Evolutionary conservation across 1,140 invertebrate species (phyloP).

Genomic region (Zaprionus camerounensis): DNA sequence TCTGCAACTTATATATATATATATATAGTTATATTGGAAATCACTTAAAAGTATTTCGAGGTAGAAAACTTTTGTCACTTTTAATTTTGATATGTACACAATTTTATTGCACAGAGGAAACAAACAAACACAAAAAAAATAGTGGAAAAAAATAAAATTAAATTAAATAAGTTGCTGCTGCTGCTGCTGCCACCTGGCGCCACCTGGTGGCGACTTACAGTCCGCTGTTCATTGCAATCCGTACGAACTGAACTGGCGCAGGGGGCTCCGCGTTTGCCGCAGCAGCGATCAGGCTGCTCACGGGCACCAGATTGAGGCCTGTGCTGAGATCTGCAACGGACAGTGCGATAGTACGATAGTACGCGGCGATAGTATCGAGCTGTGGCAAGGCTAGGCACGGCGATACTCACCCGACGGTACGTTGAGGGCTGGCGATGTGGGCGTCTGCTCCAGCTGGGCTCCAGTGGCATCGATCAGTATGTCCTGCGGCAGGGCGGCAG

Average conservation of each 20-base stretch:
- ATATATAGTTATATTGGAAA: too few species aligned
- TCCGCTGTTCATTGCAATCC: conserved; percentile 74
- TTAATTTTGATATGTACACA: background rate
- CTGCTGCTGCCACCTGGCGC: conserved; percentile 15
- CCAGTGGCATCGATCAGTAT: conserved; percentile 27
- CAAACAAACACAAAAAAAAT: conserved; percentile 7
- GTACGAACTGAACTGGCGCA: conserved; percentile 67
- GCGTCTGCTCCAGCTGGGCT: conserved; percentile 3
- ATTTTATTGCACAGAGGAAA: conserved; percentile 14
- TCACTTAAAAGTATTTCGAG: background rate
- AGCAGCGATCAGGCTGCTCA: conserved; percentile 67
- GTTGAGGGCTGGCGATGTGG: conserved; percentile 43
- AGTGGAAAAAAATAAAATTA: conserved; percentile 22
- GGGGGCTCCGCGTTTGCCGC: conserved; percentile 66
- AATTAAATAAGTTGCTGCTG: conserved; percentile 11
- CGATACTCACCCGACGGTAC: conserved; percentile 62
- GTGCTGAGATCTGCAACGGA: conserved; percentile 60
- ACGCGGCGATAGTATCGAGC: background rate
- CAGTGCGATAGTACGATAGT: background rate
- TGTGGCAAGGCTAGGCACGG: too few species aligned
- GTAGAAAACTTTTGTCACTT: background rate
- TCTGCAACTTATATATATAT: too few species aligned
- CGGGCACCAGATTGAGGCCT: conserved; percentile 65
- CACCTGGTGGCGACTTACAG: conserved; percentile 48
- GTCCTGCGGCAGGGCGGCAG: conserved; percentile 23